Evolutionary conservation across 2,797 vertebrate genomes (phyloP).

Genomic region (Cossypha caffra): DNA sequence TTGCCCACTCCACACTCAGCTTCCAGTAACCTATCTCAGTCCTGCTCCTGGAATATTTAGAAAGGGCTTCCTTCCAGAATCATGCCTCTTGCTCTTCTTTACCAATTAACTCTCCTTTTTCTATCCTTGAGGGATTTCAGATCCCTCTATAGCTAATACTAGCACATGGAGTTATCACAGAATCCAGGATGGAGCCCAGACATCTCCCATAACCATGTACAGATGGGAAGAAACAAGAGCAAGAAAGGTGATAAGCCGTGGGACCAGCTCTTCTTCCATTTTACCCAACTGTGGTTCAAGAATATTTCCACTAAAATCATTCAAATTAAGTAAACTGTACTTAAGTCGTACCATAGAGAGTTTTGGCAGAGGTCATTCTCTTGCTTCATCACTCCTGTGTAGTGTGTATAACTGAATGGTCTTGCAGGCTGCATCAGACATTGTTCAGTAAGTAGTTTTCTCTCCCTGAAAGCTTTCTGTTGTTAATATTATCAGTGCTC

Average conservation of each 20-base stretch:
- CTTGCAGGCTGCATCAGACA: accelerated
- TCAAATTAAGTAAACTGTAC: background rate
- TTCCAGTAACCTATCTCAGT: background rate
- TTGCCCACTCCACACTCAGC: accelerated
- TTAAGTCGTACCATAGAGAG: background rate
- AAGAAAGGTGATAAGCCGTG: background rate
- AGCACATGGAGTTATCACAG: background rate
- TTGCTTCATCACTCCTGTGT: background rate
- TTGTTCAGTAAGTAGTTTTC: background rate
- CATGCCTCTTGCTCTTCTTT: background rate
- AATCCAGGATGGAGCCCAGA: background rate
- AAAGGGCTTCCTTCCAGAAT: background rate
- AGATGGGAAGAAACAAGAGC: background rate
- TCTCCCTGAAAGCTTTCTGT: background rate
- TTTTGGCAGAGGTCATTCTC: background rate
- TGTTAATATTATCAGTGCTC: background rate
- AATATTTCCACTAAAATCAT: background rate
- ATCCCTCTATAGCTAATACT: background rate
- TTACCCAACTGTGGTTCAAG: background rate
- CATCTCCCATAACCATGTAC: background rate
- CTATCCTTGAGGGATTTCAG: background rate
- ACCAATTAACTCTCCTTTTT: background rate
- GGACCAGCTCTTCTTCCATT: background rate
- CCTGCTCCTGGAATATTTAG: background rate
- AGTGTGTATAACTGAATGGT: too few species aligned